These are phyloP conservation scores for Tapirus terrestris DNA, from an alignment of 2,113 vertebrate species.

Conservation along the genomic window DNA sequence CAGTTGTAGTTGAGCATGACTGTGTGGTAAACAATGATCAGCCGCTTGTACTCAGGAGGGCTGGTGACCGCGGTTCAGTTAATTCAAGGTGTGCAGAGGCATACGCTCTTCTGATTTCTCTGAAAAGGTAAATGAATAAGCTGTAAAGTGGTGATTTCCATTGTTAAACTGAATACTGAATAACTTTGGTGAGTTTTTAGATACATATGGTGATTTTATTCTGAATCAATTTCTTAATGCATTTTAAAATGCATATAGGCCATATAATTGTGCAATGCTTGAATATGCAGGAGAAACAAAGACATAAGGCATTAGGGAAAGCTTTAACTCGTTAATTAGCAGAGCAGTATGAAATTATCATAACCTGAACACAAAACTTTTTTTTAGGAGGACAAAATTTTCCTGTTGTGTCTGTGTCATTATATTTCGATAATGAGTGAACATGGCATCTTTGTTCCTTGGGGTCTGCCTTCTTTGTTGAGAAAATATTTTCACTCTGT, in stretches of 20 bases:
- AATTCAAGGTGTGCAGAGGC: background rate
- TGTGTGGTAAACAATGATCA: constrained; percentile 65
- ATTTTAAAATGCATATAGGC: constrained; percentile 58
- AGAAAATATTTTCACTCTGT: constrained; percentile 44
- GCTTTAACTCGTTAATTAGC: constrained; percentile 68
- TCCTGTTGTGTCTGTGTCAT: background rate
- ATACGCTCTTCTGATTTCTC: background rate
- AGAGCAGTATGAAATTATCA: constrained; percentile 53
- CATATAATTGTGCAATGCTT: constrained; percentile 62
- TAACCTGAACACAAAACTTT: background rate
- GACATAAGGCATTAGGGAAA: constrained; percentile 26
- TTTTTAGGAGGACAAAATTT: background rate
- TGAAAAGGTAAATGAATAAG: background rate
- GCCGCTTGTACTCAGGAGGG: background rate
- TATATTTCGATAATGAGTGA: constrained; percentile 52
- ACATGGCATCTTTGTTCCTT: constrained; percentile 45
- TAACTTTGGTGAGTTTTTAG: background rate
- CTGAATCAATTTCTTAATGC: constrained; percentile 59
- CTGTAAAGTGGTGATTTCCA: background rate
- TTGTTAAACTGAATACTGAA: background rate
- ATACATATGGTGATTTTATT: constrained; percentile 49
- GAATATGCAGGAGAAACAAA: background rate
- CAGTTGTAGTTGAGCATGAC: background rate
- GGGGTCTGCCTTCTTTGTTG: background rate
- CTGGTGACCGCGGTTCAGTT: background rate